Percentiles rank a stretch among this genome's conserved stretches.
phyloP scores from a whole-genome alignment of 2,797 vertebrate genomes.

The Gobio occitaniae region DNA sequence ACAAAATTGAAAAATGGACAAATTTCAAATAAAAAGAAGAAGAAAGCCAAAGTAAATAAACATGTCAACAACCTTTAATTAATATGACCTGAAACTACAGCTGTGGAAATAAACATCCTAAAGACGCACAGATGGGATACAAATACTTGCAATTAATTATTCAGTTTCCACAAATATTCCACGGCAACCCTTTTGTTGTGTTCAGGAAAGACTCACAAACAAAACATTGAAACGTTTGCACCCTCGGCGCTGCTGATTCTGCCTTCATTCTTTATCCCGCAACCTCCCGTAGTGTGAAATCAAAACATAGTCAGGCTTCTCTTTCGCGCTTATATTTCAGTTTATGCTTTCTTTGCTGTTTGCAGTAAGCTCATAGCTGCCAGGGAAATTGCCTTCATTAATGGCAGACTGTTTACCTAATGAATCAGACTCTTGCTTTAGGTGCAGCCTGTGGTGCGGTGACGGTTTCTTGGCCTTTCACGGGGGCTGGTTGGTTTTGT shows the following conservation, averaged over 20 bases:
- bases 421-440: slow-evolving; percentile 53
- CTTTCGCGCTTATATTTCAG: slow-evolving; percentile 2
- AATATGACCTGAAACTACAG: slow-evolving; percentile 21
- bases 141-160: background rate
- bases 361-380: slow-evolving; percentile 20
- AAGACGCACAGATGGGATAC: background rate
- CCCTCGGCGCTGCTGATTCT: background rate
- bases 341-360: slow-evolving; percentile 29
- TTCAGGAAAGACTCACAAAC: slow-evolving; percentile 3
- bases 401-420: slow-evolving; percentile 59
- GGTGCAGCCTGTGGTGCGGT: slow-evolving; percentile 9
- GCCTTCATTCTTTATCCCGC: background rate
- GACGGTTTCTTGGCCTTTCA: slow-evolving; percentile 39
- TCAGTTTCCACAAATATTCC: slow-evolving; percentile 1
- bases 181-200: background rate
- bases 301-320: slow-evolving; percentile 19
- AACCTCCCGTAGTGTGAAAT: slow-evolving; percentile 14
- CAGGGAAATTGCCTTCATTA: slow-evolving; percentile 55
- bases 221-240: slow-evolving; percentile 4
- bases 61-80: slow-evolving; percentile 3
- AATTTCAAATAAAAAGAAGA: slow-evolving; percentile 2
- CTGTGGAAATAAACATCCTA: slow-evolving; percentile 26
- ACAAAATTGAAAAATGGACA: background rate
- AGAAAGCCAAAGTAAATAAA: slow-evolving; percentile 20
- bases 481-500: slow-evolving; percentile 46